A percentile compares a stretch with the other conserved stretches of the same genome.
Evolutionary conservation across 2,888 invertebrate genomes (phyloP).

Genomic region (Cephalotes varians): DNA sequence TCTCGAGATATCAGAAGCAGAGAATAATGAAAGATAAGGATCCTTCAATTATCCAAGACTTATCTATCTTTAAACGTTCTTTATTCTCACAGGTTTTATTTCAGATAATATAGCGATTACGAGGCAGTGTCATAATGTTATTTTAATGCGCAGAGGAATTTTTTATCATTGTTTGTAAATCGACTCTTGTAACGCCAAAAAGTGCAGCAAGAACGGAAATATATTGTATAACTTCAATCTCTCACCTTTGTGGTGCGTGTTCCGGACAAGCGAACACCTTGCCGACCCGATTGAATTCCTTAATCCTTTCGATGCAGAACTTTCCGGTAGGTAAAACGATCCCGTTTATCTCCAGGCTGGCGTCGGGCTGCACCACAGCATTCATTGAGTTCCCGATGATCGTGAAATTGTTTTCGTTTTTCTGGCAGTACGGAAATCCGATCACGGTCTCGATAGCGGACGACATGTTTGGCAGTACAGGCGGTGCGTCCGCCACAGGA

Average conservation of each 20-base stretch:
- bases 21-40: not conserved
- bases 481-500: conserved; percentile 71
- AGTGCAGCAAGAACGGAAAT: not conserved
- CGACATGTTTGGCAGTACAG: conserved; percentile 83
- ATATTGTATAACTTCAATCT: not conserved
- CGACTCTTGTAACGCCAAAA: not conserved
- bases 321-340: conserved; percentile 84
- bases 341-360: conserved; percentile 87
- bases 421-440: conserved; percentile 88
- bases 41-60: not conserved
- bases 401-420: conserved; percentile 86
- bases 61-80: not conserved
- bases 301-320: conserved; percentile 85
- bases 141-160: not conserved
- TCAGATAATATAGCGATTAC: not conserved
- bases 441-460: conserved; percentile 83
- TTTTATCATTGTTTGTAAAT: not conserved
- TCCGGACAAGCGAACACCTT: conserved; percentile 89
- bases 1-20: not conserved
- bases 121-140: not conserved
- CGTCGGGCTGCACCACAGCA: conserved; percentile 87
- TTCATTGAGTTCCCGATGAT: conserved; percentile 88
- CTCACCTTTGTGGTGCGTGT: conserved; percentile 85
- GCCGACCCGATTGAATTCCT: conserved; percentile 82
- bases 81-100: not conserved